These are phyloP conservation scores for Scaptomyza graminum DNA, from an alignment of 1,140 invertebrate genomes.

Conservation along the genomic window DNA sequence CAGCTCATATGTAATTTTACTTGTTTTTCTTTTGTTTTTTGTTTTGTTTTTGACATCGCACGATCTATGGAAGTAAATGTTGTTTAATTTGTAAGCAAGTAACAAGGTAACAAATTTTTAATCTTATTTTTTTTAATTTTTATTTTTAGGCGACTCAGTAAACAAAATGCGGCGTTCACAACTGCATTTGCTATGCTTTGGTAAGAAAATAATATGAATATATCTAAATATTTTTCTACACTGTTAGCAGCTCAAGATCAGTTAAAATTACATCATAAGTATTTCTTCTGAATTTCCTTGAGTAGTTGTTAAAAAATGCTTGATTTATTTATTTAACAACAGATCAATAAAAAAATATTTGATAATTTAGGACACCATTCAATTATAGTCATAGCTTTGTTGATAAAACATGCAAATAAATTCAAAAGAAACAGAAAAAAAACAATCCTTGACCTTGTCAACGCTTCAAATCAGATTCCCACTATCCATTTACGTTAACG, in stretches of 20 bases:
- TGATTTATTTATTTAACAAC: neutral
- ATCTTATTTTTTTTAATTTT: constrained; percentile 32
- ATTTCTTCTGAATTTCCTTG: neutral
- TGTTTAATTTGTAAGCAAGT: constrained; percentile 69
- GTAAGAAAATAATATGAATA: constrained; percentile 44
- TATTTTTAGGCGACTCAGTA: constrained; percentile 60
- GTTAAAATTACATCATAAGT: neutral
- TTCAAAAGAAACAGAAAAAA: neutral
- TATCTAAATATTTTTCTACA: neutral
- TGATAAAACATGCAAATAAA: constrained; percentile 5
- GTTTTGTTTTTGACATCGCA: constrained; percentile 51
- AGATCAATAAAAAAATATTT: constrained; percentile 12
- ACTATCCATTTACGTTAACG: constrained; percentile 56
- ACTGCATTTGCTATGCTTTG: constrained; percentile 49
- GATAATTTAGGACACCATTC: constrained; percentile 18
- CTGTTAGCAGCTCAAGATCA: neutral
- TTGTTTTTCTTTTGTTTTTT: constrained; percentile 50
- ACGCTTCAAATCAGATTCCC: constrained; percentile 53
- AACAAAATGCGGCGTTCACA: constrained; percentile 65
- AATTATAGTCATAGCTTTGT: constrained; percentile 6
- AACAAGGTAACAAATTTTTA: constrained; percentile 16
- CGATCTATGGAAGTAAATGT: constrained; percentile 73
- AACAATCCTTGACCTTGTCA: constrained; percentile 71
- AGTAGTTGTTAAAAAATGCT: neutral
- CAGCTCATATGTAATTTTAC: constrained; percentile 42